Percentiles rank a stretch among this genome's conserved stretches.
These are phyloP conservation scores for Mastigias papua DNA, from an alignment of 30 jellyfish, hydroid and myxozoan species.

Conservation along the genomic window DNA sequence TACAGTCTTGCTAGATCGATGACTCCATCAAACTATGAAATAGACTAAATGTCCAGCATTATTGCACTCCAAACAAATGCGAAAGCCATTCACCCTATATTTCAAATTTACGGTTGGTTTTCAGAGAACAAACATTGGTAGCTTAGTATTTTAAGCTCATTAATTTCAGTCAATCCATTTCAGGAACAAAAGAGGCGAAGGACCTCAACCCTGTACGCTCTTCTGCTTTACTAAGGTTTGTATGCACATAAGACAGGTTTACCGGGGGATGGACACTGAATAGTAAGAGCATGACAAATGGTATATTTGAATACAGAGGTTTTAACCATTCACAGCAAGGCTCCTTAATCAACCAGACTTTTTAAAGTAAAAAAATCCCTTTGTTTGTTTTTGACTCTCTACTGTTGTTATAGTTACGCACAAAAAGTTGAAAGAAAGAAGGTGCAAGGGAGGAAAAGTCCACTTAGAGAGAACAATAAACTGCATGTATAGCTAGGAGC, in stretches of 20 bases:
- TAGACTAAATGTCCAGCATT: neutral
- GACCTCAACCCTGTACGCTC: conserved; percentile 34
- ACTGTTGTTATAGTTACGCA: conserved; percentile 23
- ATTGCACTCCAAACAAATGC: conserved; percentile 29
- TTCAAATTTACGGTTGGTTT: conserved; percentile 51
- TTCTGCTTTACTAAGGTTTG: neutral
- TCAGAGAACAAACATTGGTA: conserved; percentile 51
- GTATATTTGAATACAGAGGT: neutral
- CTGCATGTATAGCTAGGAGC: no score
- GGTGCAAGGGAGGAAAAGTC: neutral
- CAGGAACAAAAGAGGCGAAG: conserved; percentile 41
- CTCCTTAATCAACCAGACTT: conserved; percentile 47
- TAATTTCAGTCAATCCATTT: conserved; percentile 77
- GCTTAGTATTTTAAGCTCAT: conserved; percentile 64
- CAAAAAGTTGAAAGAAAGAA: neutral
- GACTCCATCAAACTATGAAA: conserved; percentile 7
- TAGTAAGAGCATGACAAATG: conserved; percentile 43
- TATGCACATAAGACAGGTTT: neutral
- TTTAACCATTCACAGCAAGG: conserved; percentile 54
- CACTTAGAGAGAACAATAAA: no score
- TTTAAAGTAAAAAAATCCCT: conserved; percentile 14
- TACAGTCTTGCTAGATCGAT: neutral
- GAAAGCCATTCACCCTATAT: conserved; percentile 11
- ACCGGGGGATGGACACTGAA: conserved; percentile 41
- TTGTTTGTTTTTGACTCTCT: conserved; percentile 29